These are phyloP conservation scores for Drosophila oshimai DNA, from an alignment of 1,140 invertebrate species.

Conservation along the genomic window DNA sequence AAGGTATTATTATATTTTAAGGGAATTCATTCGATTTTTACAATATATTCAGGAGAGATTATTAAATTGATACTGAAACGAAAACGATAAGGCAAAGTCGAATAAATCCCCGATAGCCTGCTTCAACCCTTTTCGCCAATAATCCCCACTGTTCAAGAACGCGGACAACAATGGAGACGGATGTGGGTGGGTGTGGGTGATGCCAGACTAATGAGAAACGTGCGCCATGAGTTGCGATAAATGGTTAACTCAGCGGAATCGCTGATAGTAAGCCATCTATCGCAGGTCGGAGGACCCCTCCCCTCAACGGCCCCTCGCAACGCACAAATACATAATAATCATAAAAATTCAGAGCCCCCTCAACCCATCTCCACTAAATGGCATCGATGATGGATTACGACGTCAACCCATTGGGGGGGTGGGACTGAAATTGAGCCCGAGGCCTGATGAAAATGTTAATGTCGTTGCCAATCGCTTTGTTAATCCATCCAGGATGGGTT, in stretches of 20 bases:
- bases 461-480: slow-evolving; percentile 78
- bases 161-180: slow-evolving; percentile 3
- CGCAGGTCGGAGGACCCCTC: neutral
- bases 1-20: no score
- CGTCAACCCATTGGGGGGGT: slow-evolving; percentile 32
- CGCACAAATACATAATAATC: slow-evolving; percentile 66
- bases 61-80: no score
- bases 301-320: neutral
- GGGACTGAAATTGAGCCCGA: slow-evolving; percentile 29
- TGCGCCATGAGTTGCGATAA: slow-evolving; percentile 71
- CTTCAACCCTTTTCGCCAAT: slow-evolving; percentile 7
- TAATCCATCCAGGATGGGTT: slow-evolving; percentile 58
- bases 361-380: neutral
- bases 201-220: slow-evolving; percentile 68
- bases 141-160: slow-evolving; percentile 13
- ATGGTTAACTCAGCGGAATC: slow-evolving; percentile 62
- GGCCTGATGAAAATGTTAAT: slow-evolving; percentile 80
- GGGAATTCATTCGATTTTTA: no score
- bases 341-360: slow-evolving; percentile 75
- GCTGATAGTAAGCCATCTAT: slow-evolving; percentile 32
- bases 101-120: neutral
- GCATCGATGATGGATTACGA: slow-evolving; percentile 76
- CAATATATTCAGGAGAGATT: no score
- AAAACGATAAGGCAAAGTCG: no score
- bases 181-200: neutral